Percentiles rank a stretch among this genome's conserved stretches.
These are phyloP conservation scores for Agrypnus murinus DNA, from an alignment of 2,888 invertebrate genomes.

Conservation along the genomic window DNA sequence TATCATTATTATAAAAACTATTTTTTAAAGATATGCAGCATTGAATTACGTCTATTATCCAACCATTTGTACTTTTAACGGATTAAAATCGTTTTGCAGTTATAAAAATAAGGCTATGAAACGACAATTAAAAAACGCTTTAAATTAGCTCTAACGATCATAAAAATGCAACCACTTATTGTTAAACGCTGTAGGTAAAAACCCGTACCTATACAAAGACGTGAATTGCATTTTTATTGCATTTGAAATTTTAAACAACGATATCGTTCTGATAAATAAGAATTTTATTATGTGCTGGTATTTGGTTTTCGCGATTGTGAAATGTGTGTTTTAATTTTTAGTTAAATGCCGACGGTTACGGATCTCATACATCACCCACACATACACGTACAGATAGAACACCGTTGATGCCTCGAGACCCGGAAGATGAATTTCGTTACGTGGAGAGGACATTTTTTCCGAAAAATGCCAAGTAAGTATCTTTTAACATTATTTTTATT, in stretches of 20 bases:
- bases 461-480: conserved; percentile 94
- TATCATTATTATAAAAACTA: no score
- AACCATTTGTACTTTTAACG: no score
- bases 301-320: neutral
- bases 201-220: neutral
- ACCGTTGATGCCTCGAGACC: conserved; percentile 84
- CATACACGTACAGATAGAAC: conserved; percentile 75
- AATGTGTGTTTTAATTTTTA: conserved; percentile 67
- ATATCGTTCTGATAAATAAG: neutral
- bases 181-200: neutral
- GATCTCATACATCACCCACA: conserved; percentile 89
- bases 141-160: neutral
- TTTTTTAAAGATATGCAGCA: no score
- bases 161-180: neutral
- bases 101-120: conserved; percentile 1
- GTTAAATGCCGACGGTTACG: conserved; percentile 92
- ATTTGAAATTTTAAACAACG: neutral
- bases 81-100: neutral
- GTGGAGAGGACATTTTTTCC: conserved; percentile 77
- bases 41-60: no score
- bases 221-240: no score
- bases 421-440: conserved; percentile 80
- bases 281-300: no score
- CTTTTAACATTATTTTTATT: conserved; percentile 8
- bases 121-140: neutral